Base-by-base conservation (phyloP, 2,888 invertebrate species). In the Phalangium opilio region DNA sequence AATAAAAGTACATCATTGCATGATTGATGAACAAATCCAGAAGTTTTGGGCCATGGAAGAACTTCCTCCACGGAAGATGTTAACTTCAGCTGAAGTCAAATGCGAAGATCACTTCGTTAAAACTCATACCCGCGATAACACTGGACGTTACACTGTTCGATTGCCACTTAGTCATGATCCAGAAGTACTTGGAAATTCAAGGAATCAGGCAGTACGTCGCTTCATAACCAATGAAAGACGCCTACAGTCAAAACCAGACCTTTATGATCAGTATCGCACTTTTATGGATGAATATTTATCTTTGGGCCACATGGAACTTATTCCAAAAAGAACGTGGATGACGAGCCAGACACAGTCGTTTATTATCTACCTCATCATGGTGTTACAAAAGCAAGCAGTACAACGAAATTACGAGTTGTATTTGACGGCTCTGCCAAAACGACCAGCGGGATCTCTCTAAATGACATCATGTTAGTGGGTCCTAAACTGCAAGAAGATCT, bases 401-500 rank as follows among this genome's bases (percentile, higher is more conserved):
- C n/a, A n/a, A 55, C 50, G 5, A 55, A 55, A 38, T 32, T 50
- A 2, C 27, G 55, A 2, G 48, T 53, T 2, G 54, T 54, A 2
- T 56, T 54, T 43, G 54, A 54, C 35, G 55, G 46, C 2, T 48
- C 49, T 2, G 43, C 44, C 12, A 42, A 41, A n/a, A 18, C 44
- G 4, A 35, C 44, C 12, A 34, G 34, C 27, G 21, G 38, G 14
- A 45, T 2, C 3, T 62, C 64, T 3, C 40, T 66, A 2, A 67
- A 67, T 36, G 61, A 65, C 34, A 48, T 54, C 0, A 51, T 62
- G 8, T 50, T 57, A 49, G 53, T 58, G 1, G 63, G 64, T 1
- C 62, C 66, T 1, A 57, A 53, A 3, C 43, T 64, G 0, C 62
- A 66, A 46, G 55, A 57, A 10, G 61, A 61, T 14, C 50, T 65